Evolutionary conservation across 2,797 vertebrate species (phyloP).

Genomic region (Lates japonicus): DNA sequence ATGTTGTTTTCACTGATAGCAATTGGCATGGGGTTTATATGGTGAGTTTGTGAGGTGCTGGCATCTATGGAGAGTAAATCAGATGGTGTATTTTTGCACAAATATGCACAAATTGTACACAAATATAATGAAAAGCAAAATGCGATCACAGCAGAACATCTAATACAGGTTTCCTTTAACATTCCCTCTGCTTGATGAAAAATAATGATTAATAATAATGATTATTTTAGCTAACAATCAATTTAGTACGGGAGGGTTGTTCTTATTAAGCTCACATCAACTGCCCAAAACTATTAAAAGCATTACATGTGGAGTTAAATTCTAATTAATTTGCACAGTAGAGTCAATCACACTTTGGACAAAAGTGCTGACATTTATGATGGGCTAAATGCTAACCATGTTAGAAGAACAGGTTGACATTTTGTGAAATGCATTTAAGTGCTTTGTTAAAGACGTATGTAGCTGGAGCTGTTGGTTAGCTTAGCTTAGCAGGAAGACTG

Average conservation of each 20-base stretch:
- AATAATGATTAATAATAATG: not conserved
- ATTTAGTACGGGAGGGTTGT: not conserved
- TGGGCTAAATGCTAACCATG: too few relatives aligned
- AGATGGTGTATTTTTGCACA: conserved; percentile 2
- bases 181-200: not conserved
- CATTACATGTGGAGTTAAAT: too few relatives aligned
- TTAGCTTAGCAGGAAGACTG: too few relatives aligned
- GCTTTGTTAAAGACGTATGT: too few relatives aligned
- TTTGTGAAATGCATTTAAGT: too few relatives aligned
- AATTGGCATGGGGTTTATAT: conserved; percentile 16
- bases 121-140: too few relatives aligned
- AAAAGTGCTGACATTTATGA: too few relatives aligned
- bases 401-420: too few relatives aligned
- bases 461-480: not conserved
- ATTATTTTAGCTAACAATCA: not conserved
- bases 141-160: too few relatives aligned
- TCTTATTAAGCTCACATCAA: not conserved
- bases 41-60: conserved; percentile 1
- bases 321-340: too few relatives aligned
- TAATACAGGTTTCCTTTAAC: not conserved
- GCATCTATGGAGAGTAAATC: not conserved
- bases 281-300: not conserved
- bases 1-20: conserved; percentile 56
- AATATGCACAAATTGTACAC: not conserved
- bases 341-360: too few relatives aligned